Evolutionary conservation across 2,888 invertebrate species (phyloP).

Genomic region (Melinaea marsaeus): DNA sequence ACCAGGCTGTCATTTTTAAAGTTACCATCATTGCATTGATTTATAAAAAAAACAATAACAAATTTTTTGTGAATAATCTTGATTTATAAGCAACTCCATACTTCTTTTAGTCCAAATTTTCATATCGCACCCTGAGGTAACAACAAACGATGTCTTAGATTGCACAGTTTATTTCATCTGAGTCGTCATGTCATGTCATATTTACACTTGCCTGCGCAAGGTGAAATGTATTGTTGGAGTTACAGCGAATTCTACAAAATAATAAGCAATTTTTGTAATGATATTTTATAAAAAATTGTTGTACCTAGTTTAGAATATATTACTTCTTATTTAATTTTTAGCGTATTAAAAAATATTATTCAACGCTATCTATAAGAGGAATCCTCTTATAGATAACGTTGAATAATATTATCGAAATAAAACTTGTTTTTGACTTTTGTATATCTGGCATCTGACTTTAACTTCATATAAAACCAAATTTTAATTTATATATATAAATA

Average conservation of each 20-base stretch:
- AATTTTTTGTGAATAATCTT: neutral
- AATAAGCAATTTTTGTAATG: neutral
- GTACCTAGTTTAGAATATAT: neutral
- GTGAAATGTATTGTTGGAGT: constrained; percentile 40
- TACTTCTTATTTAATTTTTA: neutral
- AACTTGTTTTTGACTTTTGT: too few species aligned
- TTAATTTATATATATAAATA: neutral
- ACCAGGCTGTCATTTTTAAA: too few species aligned
- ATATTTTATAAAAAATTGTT: neutral
- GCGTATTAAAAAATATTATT: too few species aligned
- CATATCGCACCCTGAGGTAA: constrained; percentile 52
- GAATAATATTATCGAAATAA: too few species aligned
- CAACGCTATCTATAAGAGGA: too few species aligned
- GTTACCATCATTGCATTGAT: too few species aligned
- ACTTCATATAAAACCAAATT: too few species aligned
- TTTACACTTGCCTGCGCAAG: constrained; percentile 58
- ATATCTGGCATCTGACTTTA: too few species aligned
- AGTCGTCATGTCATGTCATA: constrained; percentile 69
- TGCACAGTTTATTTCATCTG: constrained; percentile 69
- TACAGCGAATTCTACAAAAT: constrained; percentile 30
- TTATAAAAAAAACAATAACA: too few species aligned
- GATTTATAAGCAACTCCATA: constrained; percentile 13
- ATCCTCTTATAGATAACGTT: too few species aligned
- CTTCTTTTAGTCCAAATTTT: constrained; percentile 36
- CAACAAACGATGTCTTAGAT: constrained; percentile 64